Percentiles rank a stretch among this genome's conserved stretches.
Conservation (phyloP, 1,140 invertebrate genomes). For the Cotesia glomerata region DNA sequence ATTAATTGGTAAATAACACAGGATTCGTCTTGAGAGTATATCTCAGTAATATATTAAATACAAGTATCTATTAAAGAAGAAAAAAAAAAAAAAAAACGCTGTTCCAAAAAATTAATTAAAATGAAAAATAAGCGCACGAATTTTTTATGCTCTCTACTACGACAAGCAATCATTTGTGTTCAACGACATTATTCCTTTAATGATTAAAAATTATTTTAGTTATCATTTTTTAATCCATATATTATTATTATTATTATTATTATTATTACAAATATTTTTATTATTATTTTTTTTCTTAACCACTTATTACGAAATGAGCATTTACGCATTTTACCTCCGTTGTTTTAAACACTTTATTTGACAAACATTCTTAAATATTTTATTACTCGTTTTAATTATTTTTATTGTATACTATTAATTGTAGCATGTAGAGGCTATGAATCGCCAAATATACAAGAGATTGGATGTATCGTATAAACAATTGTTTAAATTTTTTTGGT, state of each 20-base stretch:
- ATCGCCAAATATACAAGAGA: constrained; percentile 21
- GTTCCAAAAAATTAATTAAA: no score
- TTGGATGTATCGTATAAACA: constrained; percentile 25
- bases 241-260: background rate
- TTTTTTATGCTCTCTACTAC: background rate
- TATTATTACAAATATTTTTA: background rate
- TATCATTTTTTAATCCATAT: background rate
- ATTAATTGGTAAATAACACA: background rate
- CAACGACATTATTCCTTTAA: background rate
- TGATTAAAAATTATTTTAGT: constrained; percentile 5
- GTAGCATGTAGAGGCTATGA: background rate
- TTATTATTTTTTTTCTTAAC: background rate
- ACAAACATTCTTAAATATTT: background rate
- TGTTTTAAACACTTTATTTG: background rate
- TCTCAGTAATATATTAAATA: no score
- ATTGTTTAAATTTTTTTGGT: constrained; percentile 21
- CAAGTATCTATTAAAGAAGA: no score
- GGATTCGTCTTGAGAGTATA: background rate
- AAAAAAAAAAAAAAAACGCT: no score
- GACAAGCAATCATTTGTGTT: background rate
- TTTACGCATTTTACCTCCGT: background rate
- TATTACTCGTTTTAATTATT: no score
- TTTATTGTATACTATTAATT: background rate
- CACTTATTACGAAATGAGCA: background rate
- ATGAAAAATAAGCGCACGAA: no score